phyloP scores from a whole-genome alignment of 2,888 invertebrate species.

The Caenorhabditis panamensis region DNA sequence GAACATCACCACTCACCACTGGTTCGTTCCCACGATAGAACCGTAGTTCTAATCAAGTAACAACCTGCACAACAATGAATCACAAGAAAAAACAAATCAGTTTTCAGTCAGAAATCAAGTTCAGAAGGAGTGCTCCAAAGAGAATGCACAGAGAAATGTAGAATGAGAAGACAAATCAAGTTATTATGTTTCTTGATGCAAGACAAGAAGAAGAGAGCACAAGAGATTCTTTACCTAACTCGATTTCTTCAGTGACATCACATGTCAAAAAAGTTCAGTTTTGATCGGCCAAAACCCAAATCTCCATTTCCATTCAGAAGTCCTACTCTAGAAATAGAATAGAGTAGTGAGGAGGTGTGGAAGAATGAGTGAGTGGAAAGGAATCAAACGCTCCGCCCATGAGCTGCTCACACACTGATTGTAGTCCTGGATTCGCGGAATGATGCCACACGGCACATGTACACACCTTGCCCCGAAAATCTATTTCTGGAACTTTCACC shows the following conservation, averaged over 20 bases:
- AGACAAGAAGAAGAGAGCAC: not conserved
- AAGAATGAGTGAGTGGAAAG: not conserved
- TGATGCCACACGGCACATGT: constrained; percentile 41
- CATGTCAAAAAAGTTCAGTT: too few species aligned
- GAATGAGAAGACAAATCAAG: constrained; percentile 14
- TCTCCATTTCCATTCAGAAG: too few species aligned
- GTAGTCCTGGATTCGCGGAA: constrained; percentile 50
- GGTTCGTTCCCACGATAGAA: too few species aligned
- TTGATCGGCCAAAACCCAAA: too few species aligned
- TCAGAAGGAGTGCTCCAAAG: not conserved
- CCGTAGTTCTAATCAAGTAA: too few species aligned
- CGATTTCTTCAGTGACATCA: too few species aligned
- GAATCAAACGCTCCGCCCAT: constrained; percentile 14
- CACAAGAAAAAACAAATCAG: not conserved
- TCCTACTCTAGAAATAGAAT: too few species aligned
- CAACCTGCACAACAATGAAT: not conserved
- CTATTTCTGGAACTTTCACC: constrained; percentile 52
- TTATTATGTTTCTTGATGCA: constrained; percentile 47
- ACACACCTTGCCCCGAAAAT: constrained; percentile 36
- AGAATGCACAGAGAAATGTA: too few species aligned
- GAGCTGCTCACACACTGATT: constrained; percentile 23
- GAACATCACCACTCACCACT: too few species aligned
- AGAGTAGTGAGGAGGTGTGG: not conserved
- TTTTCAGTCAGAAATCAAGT: not conserved
- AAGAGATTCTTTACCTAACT: too few species aligned